A percentile compares a stretch with the other conserved stretches of the same genome.
These are phyloP conservation scores for Ochotona curzoniae DNA, from an alignment of 2,113 vertebrate genomes.

Conservation along the genomic window DNA sequence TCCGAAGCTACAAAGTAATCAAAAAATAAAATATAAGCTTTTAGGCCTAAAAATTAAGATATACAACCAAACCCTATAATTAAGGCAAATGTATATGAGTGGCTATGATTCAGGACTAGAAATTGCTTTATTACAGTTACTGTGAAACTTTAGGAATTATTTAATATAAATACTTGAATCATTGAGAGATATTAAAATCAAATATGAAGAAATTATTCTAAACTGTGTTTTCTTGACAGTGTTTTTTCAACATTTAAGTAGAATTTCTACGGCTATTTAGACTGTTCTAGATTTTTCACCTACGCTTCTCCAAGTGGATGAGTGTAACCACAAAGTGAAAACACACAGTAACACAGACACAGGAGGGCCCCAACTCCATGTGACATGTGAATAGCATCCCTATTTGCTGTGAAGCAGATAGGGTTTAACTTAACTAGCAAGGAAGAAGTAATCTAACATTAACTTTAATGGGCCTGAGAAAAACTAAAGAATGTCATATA, in stretches of 20 bases:
- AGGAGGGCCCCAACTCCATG: neutral
- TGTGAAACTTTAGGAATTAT: neutral
- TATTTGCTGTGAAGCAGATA: neutral
- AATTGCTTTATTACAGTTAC: neutral
- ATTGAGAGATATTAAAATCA: neutral
- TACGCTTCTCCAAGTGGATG: constrained; percentile 21
- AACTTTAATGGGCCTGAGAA: neutral
- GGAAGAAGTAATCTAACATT: neutral
- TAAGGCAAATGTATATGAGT: neutral
- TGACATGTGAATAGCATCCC: neutral
- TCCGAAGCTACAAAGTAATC: neutral
- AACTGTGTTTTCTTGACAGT: neutral
- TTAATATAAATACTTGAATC: too few species aligned
- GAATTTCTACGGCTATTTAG: neutral
- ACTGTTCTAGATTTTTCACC: neutral
- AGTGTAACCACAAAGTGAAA: neutral
- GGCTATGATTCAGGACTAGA: neutral
- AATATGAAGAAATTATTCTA: neutral
- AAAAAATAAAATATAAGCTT: constrained; percentile 24
- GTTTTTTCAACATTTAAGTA: neutral
- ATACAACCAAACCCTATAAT: neutral
- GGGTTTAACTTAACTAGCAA: neutral
- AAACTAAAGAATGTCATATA: neutral
- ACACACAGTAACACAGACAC: neutral
- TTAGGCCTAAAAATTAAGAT: constrained; percentile 13